Evolutionary conservation across 2,797 vertebrate species (phyloP).

Genomic region (Eulemur mongoz): DNA sequence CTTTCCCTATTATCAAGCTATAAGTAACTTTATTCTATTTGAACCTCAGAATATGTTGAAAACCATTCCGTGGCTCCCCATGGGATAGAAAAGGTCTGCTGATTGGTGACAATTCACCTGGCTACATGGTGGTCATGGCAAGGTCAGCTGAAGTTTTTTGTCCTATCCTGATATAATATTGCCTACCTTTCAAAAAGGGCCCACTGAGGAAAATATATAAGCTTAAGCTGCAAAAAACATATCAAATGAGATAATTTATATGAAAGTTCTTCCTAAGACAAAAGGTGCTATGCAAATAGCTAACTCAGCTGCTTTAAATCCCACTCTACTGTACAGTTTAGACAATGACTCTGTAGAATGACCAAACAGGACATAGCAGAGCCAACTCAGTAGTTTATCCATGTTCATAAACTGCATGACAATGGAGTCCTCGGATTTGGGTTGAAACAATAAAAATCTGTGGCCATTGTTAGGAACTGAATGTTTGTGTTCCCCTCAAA

Average conservation of each 20-base stretch:
- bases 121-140: neutral
- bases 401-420: neutral
- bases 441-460: neutral
- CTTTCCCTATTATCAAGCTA: neutral
- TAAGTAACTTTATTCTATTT: neutral
- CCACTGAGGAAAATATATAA: neutral
- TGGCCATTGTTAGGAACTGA: neutral
- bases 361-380: accelerated
- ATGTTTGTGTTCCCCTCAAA: too few relatives aligned
- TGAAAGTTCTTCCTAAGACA: neutral
- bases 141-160: neutral
- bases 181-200: neutral
- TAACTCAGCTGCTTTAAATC: neutral
- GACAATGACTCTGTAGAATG: neutral
- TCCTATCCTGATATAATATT: neutral
- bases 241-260: neutral
- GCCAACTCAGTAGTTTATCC: neutral
- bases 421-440: neutral
- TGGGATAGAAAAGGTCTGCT: neutral
- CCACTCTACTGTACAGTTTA: accelerated
- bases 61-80: neutral
- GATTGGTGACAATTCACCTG: neutral
- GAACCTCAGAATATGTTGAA: neutral
- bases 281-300: neutral
- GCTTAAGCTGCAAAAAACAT: neutral